Evolutionary conservation across 2,888 invertebrate species (phyloP), one percentile per base, ranked within the genome.

Genomic region (Ennomos erosarius): DNA sequence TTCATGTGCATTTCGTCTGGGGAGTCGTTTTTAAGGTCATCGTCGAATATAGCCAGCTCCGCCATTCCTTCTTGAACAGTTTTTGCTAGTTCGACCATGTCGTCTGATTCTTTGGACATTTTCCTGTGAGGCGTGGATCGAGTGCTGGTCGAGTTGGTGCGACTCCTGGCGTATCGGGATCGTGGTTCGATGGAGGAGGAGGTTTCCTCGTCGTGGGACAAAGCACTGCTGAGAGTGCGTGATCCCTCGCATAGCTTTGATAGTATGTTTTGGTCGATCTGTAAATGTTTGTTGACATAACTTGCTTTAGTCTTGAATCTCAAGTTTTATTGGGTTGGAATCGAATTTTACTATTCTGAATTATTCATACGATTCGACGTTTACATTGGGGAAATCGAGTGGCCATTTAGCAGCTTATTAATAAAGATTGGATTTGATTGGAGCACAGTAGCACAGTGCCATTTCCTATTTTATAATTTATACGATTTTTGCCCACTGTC

Each of bases 1-100:
- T 83, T 88, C 65, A 78, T 83, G 48, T 90, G 84, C 11, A 88
- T 73, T 62, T 88, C 88, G 9, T 79, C 77, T 0, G 86, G 80
- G 0, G 79, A 70, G 0, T 78, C 58, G 34, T 78, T 74, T 53
- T 76, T 74, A 1, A 82, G 62, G 9, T 85, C 83, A 0, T 89
- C 84, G 38, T 89, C 88, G 44, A 78, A 84, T 39, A 92, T 84
- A 3, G 88, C 79, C 16, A 92, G 80, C 37, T 91, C 89, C 1
- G 93, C 92, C 82, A 94, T 90, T 26, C 94, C 92, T 40, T 94
- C 93, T 82, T 93, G 93, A 0, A 94, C 93, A 12, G 89, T 92
- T 78, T 94, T 93, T 0, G 93, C 91, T 9, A 94, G 82, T 47
- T 93, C 92, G 42, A 86, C 79, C 8, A 93, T 84, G 11, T 90